Evolutionary conservation across 2,888 invertebrate species (phyloP), one percentile per base, ranked within the genome.

Genomic region (Cryptus viduatorius): DNA sequence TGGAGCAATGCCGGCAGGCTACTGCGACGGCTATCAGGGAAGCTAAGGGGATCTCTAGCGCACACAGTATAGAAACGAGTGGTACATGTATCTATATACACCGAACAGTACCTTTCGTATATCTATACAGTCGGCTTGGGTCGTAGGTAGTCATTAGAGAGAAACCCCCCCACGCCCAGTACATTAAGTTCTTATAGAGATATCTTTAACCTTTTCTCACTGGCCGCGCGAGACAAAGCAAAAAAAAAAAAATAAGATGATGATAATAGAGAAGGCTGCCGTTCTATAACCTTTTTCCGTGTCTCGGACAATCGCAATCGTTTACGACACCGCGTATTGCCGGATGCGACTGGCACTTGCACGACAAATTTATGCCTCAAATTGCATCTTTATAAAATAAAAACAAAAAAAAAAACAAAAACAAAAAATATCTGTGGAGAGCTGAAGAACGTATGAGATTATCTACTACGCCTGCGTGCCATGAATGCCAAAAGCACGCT

Each of bases 131-230:
- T 68, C 72, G 67, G 69, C 83, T 86, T 79, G 86, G 84, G 65
- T 86, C 86, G 88, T 88, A 91, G 90, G 89, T 91, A 89, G 89
- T 90, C 87, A 90, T 92, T 91, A 92, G 87, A 88, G 85, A 79
- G 76, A 61, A 80, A 59, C 50, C 56, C 89, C 87, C 86, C 88
- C 85, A 89, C 90, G 90, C 89, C 90, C 89, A 88, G 87, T 87
- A 87, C 87, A 90, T 91, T 91, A 90, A 92, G 90, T 89, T 89
- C 90, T 91, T 91, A 89, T 89, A 89, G 89, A 89, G 90, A 91
- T 92, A 90, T 92, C 89, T 88, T 89, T 87, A 89, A 88, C 89
- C 88, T 87, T 88, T 88, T 86, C 88, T 86, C 87, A 83, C 87
- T 86, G 79, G 84, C 86, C 75, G 81, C 65, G 71, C 61, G 59